Conservation (phyloP, 1,140 invertebrate genomes). For the Drosophila bipectinata region DNA sequence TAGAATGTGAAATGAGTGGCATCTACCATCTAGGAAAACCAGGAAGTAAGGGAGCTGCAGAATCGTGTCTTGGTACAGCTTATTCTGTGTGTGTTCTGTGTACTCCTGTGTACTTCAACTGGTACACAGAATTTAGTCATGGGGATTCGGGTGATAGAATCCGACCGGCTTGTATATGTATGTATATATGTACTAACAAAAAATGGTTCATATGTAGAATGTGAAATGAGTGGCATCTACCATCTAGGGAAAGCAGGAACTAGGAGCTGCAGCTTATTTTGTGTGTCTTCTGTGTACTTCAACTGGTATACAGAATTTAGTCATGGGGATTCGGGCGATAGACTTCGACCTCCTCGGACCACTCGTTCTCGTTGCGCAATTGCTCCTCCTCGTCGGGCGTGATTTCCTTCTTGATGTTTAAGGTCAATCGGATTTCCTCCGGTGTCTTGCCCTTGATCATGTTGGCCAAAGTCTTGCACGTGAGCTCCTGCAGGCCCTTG, state of each 20-base stretch:
- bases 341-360: slow-evolving; percentile 96
- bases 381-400: slow-evolving; percentile 84
- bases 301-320: too few relatives aligned
- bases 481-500: slow-evolving; percentile 97
- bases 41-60: slow-evolving; percentile 24
- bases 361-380: slow-evolving; percentile 98
- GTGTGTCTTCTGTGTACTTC: too few relatives aligned
- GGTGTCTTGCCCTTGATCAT: slow-evolving; percentile 99
- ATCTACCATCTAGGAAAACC: background rate
- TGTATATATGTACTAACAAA: too few relatives aligned
- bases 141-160: too few relatives aligned
- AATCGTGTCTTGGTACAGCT: background rate
- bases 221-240: too few relatives aligned
- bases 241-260: too few relatives aligned
- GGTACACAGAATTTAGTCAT: too few relatives aligned
- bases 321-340: background rate
- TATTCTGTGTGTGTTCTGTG: background rate
- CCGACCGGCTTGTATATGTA: too few relatives aligned
- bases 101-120: too few relatives aligned
- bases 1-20: slow-evolving; percentile 15
- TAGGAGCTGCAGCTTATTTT: too few relatives aligned
- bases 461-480: slow-evolving; percentile 99
- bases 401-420: slow-evolving; percentile 98
- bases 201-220: too few relatives aligned
- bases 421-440: slow-evolving; percentile 99